Evolutionary conservation across 2,797 vertebrate species (phyloP).

Genomic region (Salarias fasciatus): DNA sequence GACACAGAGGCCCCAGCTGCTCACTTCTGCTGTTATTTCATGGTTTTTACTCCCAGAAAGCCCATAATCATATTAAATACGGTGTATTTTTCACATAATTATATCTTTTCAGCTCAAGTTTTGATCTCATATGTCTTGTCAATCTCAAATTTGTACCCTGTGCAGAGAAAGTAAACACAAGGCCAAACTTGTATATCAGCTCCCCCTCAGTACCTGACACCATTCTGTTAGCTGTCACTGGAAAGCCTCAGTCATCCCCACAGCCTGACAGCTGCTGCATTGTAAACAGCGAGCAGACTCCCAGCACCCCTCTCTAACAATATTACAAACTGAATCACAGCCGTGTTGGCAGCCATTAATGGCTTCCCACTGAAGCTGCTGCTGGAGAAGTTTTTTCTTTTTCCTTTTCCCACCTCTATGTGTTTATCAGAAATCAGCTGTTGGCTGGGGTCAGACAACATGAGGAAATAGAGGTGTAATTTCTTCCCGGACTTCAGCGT

Average conservation of each 20-base stretch:
- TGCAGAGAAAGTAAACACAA: neutral
- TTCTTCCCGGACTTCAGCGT: neutral
- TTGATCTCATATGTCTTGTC: too few species aligned
- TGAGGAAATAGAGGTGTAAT: neutral
- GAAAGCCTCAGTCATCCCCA: slow-evolving; percentile 48
- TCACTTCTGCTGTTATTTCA: too few species aligned
- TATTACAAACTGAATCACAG: slow-evolving; percentile 41
- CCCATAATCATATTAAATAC: too few species aligned
- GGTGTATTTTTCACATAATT: neutral
- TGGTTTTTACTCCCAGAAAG: too few species aligned
- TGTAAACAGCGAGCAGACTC: slow-evolving; percentile 51
- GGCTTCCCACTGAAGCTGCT: slow-evolving; percentile 19
- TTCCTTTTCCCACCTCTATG: neutral
- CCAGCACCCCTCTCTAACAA: slow-evolving; percentile 28
- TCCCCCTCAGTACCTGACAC: slow-evolving; percentile 21
- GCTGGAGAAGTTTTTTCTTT: slow-evolving; percentile 4
- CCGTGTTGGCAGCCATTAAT: slow-evolving; percentile 34
- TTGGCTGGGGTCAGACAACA: slow-evolving; percentile 10
- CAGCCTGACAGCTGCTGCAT: slow-evolving; percentile 62
- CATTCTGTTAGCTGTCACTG: slow-evolving; percentile 42
- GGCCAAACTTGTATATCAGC: slow-evolving; percentile 6
- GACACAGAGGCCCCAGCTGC: too few species aligned
- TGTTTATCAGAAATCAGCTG: slow-evolving; percentile 6
- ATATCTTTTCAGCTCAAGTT: neutral
- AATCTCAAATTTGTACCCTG: slow-evolving; percentile 3